Evolutionary conservation across 2,113 vertebrate species (phyloP).

Genomic region (Poecile atricapillus): DNA sequence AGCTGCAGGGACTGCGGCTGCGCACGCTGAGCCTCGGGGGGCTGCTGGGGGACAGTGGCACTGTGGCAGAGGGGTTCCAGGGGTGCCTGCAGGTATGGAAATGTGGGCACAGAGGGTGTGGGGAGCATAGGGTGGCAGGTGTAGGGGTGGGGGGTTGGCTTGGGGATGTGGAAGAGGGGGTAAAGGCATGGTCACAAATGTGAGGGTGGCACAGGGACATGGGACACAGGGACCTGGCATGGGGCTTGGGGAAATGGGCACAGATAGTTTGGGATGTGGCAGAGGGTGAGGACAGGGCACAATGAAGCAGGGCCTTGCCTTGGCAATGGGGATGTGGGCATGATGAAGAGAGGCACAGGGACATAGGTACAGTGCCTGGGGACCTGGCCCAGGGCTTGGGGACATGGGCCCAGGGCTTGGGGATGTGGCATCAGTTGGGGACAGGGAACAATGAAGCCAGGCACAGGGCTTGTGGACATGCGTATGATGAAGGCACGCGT

Average conservation of each 20-base stretch:
- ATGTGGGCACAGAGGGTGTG: accelerated
- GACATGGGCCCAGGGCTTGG: not conserved
- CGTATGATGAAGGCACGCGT: too few relatives aligned
- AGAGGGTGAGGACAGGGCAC: not conserved
- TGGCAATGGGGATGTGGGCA: not conserved
- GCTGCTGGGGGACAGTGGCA: slow-evolving; percentile 61
- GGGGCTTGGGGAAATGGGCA: not conserved
- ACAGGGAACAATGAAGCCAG: not conserved
- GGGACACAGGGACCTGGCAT: not conserved
- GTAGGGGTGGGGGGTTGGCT: not conserved
- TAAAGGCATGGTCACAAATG: not conserved
- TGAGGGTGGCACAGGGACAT: not conserved
- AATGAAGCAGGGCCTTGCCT: not conserved
- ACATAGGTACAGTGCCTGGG: not conserved
- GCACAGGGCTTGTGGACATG: not conserved
- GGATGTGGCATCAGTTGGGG: not conserved
- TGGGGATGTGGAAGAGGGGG: not conserved
- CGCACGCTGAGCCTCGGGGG: slow-evolving; percentile 84
- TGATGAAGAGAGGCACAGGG: accelerated
- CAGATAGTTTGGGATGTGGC: not conserved
- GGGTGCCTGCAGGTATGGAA: slow-evolving; percentile 86
- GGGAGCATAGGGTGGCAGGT: slow-evolving; percentile 61
- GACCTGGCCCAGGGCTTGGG: not conserved
- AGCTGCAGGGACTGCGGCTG: slow-evolving; percentile 81
- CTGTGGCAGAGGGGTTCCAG: slow-evolving; percentile 81